Evolutionary conservation across 2,888 invertebrate species (phyloP).

Genomic region (Cecidostiba fungosa): DNA sequence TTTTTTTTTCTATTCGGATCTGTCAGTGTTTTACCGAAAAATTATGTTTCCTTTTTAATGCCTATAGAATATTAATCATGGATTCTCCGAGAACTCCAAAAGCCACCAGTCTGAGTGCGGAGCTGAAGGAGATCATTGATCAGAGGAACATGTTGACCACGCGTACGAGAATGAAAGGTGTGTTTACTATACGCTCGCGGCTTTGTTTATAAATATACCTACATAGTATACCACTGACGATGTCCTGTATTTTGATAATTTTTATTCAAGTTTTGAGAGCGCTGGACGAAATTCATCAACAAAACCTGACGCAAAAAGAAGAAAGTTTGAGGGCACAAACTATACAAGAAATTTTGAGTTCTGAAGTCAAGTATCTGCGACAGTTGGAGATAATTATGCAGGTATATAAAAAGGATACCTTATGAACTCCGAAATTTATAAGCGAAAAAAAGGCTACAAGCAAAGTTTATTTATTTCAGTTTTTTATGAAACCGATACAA

Average conservation of each 20-base stretch:
- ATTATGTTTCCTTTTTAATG: background rate
- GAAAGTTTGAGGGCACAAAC: conserved; percentile 81
- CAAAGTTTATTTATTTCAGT: conserved; percentile 69
- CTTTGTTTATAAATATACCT: conserved; percentile 38
- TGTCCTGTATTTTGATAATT: no score
- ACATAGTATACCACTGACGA: background rate
- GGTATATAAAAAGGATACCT: conserved; percentile 73
- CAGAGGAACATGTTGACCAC: conserved; percentile 85
- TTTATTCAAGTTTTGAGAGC: conserved; percentile 81
- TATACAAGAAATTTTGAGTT: conserved; percentile 86
- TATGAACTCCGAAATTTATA: conserved; percentile 14
- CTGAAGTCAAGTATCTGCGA: conserved; percentile 86
- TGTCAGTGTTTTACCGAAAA: background rate
- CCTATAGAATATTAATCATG: conserved; percentile 43
- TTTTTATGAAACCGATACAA: conserved; percentile 84
- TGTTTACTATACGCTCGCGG: background rate
- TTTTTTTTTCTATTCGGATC: background rate
- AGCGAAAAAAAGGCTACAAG: background rate
- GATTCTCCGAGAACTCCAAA: conserved; percentile 81
- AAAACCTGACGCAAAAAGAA: conserved; percentile 74
- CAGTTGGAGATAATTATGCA: conserved; percentile 86
- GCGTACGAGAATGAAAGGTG: conserved; percentile 83
- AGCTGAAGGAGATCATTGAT: conserved; percentile 83
- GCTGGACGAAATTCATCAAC: conserved; percentile 80
- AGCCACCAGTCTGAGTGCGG: conserved; percentile 81